Evolutionary conservation across 2,797 vertebrate species (phyloP).

Genomic region (Centroberyx gerrardi): DNA sequence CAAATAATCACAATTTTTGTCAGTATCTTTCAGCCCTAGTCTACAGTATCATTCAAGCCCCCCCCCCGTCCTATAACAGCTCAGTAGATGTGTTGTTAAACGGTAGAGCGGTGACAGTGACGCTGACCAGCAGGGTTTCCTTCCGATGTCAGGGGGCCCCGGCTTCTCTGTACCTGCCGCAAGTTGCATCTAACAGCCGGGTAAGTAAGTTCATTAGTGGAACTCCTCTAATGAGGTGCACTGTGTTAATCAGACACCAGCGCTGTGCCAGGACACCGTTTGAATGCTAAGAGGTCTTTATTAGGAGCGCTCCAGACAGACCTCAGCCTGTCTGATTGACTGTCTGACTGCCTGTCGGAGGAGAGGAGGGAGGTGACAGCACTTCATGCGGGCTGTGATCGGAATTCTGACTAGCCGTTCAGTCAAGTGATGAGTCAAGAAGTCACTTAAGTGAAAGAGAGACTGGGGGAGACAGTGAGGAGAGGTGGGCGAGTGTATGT

Average conservation of each 20-base stretch:
- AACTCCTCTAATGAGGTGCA: constrained; percentile 73
- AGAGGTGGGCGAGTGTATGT: constrained; percentile 28
- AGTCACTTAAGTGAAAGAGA: constrained; percentile 59
- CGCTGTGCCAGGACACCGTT: constrained; percentile 59
- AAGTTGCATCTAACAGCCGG: constrained; percentile 66
- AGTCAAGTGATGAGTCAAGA: constrained; percentile 75
- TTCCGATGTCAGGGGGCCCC: constrained; percentile 33
- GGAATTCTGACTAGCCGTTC: constrained; percentile 65
- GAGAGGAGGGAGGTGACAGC: constrained; percentile 72
- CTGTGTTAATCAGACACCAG: constrained; percentile 77
- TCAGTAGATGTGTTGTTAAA: constrained; percentile 23
- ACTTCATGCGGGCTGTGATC: constrained; percentile 68
- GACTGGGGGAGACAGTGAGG: constrained; percentile 44
- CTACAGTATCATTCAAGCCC: constrained; percentile 23
- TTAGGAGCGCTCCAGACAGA: constrained; percentile 75
- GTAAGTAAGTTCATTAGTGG: constrained; percentile 73
- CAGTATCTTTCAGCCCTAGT: constrained; percentile 1
- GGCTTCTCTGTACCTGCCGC: constrained; percentile 54
- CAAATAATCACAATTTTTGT: no score
- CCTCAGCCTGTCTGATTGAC: constrained; percentile 77
- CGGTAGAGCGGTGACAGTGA: constrained; percentile 26
- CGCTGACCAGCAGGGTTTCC: constrained; percentile 38
- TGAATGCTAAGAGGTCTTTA: constrained; percentile 81
- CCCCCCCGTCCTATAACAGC: neutral
- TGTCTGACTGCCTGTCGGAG: constrained; percentile 74